phyloP scores from a whole-genome alignment of 2,888 invertebrate genomes.

The Agrochola macilenta region DNA sequence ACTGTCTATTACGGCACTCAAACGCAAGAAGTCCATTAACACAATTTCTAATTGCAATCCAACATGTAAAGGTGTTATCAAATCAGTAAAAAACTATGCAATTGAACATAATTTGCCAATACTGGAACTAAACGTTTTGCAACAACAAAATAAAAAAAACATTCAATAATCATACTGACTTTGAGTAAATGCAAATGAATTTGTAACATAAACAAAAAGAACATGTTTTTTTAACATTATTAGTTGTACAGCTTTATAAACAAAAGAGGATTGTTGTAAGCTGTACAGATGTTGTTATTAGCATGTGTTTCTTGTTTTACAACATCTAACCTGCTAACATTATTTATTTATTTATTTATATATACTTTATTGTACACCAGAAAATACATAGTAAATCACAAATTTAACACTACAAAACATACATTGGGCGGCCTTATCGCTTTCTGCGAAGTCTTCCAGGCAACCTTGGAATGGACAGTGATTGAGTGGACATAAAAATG shows the following conservation, averaged over 20 bases:
- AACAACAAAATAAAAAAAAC: background rate
- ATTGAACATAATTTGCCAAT: conserved; percentile 12
- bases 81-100: conserved; percentile 2
- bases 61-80: conserved; percentile 27
- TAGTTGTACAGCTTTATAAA: conserved; percentile 1
- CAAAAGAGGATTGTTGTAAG: conserved; percentile 44
- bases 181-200: conserved; percentile 7
- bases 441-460: too few species aligned
- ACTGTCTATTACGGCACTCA: conserved; percentile 1
- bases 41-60: conserved; percentile 35
- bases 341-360: too few species aligned
- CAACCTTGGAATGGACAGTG: too few species aligned
- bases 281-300: conserved; percentile 20
- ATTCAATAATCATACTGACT: conserved; percentile 3
- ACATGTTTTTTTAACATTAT: conserved; percentile 29
- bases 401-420: too few species aligned
- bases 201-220: conserved; percentile 19
- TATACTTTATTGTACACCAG: too few species aligned
- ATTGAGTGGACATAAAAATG: too few species aligned
- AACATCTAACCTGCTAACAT: background rate
- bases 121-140: conserved; percentile 15
- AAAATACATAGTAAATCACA: too few species aligned
- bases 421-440: too few species aligned
- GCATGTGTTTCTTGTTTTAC: conserved; percentile 6
- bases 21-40: conserved; percentile 28